Evolutionary conservation across 92 coral and sea anemone species (phyloP).

Genomic region (Paramuricea clavata): DNA sequence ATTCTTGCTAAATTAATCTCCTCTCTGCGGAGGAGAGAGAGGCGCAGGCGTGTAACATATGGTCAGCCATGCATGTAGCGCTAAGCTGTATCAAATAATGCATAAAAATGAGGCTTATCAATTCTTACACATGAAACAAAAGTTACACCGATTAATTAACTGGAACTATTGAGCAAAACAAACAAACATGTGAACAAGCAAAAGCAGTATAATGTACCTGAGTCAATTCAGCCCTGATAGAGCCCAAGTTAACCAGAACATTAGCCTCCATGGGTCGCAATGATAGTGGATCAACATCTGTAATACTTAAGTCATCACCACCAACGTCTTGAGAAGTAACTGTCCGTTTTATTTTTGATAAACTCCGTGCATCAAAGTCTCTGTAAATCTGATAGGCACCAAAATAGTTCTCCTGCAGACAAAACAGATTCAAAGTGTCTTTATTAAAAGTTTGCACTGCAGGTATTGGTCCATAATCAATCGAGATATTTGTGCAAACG

Average conservation of each 20-base stretch:
- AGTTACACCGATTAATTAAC: neutral
- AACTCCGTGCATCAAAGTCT: conserved; percentile 77
- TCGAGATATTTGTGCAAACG: no score
- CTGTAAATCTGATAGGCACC: conserved; percentile 87
- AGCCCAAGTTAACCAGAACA: conserved; percentile 78
- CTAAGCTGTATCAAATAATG: no score
- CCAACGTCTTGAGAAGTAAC: conserved; percentile 43
- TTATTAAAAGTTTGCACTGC: neutral
- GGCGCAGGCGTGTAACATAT: no score
- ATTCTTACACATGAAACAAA: no score
- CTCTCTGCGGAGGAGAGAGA: no score
- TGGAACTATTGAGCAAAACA: neutral
- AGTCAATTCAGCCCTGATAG: conserved; percentile 87
- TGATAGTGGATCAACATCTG: conserved; percentile 22
- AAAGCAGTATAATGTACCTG: conserved; percentile 80
- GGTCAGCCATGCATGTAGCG: no score
- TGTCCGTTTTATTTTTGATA: conserved; percentile 57
- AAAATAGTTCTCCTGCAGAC: conserved; percentile 91
- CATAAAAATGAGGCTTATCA: no score
- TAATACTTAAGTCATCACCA: conserved; percentile 8
- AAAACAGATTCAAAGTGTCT: neutral
- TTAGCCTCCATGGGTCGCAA: conserved; percentile 95
- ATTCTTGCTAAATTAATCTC: no score
- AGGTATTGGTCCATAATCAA: no score
- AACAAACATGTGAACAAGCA: neutral